Evolutionary conservation across 1,140 invertebrate species (phyloP).

Genomic region (Eciton burchellii): DNA sequence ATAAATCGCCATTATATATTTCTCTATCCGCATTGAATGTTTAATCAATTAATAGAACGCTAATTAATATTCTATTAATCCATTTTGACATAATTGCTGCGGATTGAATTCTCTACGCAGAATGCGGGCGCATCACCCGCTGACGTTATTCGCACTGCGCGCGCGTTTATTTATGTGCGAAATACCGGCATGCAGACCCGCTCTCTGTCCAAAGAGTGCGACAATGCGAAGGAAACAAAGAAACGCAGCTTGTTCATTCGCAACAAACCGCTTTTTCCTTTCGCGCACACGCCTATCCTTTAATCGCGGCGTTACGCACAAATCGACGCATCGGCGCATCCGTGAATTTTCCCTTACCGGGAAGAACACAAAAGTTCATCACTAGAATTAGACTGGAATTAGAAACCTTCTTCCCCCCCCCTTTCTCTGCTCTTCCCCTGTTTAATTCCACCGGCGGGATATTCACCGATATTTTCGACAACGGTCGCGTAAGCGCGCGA

Average conservation of each 20-base stretch:
- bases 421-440: too few relatives aligned
- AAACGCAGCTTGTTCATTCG: conserved; percentile 17
- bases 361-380: too few relatives aligned
- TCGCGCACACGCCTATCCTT: neutral
- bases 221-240: neutral
- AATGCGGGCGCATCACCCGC: conserved; percentile 48
- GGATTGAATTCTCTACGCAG: conserved; percentile 50
- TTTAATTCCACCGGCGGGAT: neutral
- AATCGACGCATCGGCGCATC: neutral
- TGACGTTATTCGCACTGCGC: conserved; percentile 56
- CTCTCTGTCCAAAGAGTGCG: neutral
- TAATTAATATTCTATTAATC: conserved; percentile 75
- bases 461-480: neutral
- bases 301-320: neutral
- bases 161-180: conserved; percentile 18
- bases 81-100: conserved; percentile 70
- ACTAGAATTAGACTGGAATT: neutral
- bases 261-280: neutral
- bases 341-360: neutral
- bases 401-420: too few relatives aligned
- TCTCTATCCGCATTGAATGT: conserved; percentile 69
- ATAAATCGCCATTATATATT: conserved; percentile 68
- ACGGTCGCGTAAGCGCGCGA: neutral
- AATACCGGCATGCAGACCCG: neutral
- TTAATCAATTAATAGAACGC: conserved; percentile 71